Base-by-base conservation (phyloP, 2,888 invertebrate species). In the Heliconius cydno region DNA sequence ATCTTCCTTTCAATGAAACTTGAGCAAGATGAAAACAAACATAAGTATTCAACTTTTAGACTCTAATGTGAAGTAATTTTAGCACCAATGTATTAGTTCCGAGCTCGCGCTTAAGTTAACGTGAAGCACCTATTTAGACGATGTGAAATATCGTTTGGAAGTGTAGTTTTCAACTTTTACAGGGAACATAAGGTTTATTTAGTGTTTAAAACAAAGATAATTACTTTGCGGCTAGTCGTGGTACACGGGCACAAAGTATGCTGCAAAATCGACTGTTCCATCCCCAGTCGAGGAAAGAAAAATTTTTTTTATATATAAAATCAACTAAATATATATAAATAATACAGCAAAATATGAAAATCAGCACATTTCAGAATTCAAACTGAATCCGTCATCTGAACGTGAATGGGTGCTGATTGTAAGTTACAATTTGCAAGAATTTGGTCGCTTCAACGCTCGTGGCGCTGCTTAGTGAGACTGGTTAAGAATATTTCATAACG, bases 361-460 rank as follows among this genome's bases (percentile, higher is more conserved):
- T 65, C 28, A 57, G 34, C 78, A 46, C 74, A 57, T 75, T 78
- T 78, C 52, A 75, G 75, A 79, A 82, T 78, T 78, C 73, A 71
- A 67, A 77, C 81, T 81, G 81, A 81, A 81, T 80, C 79, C 78
- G 78, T 82, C 77, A 79, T 80, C 78, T 78, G 66, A 71, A 75
- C 74, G 67, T 84, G 84, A 84, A 84, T 84, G 80, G 82, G 60
- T 46, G 77, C 80, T 84, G 84, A 84, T 84, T 84, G 83, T 78
- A 73, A 76, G 76, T 81, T 78, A 81, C 78, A 78, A 81, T 81
- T 81, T 81, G 80, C 72, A 78, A 80, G 80, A 78, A 80, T 81
- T 81, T 76, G 78, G 78, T 76, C 76, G 79, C 67, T 76, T 76
- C 78, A 74, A 52, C 70, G 75, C 52, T 76, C 78, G 76, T 67